These are phyloP conservation scores for Regulus satrapa DNA, from an alignment of 2,113 vertebrate species.

Conservation along the genomic window DNA sequence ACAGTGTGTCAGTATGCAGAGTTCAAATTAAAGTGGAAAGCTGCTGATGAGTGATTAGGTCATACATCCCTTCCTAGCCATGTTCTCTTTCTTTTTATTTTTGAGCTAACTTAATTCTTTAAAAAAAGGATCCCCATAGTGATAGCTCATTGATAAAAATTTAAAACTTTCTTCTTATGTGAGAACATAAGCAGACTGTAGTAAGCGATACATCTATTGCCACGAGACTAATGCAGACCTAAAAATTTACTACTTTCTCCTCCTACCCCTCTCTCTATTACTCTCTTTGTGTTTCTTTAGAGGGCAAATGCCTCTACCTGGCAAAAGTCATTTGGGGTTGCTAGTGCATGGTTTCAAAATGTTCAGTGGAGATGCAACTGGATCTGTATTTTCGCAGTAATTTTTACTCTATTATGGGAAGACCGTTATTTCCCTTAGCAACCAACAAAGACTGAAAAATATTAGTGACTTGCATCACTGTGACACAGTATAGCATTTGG, in stretches of 20 bases:
- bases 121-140: slow-evolving; percentile 62
- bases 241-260: slow-evolving; percentile 50
- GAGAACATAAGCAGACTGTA: slow-evolving; percentile 45
- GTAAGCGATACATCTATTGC: slow-evolving; percentile 63
- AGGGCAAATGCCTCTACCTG: slow-evolving; percentile 73
- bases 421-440: slow-evolving; percentile 73
- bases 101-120: slow-evolving; percentile 49
- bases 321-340: slow-evolving; percentile 74
- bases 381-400: slow-evolving; percentile 71
- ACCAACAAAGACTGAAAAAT: slow-evolving; percentile 74
- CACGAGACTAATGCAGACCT: slow-evolving; percentile 63
- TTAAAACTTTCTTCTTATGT: slow-evolving; percentile 29
- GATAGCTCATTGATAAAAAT: slow-evolving; percentile 61
- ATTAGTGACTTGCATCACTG: slow-evolving; percentile 73
- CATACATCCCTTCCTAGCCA: slow-evolving; percentile 59
- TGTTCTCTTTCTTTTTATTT: slow-evolving; percentile 27
- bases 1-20: slow-evolving; percentile 52
- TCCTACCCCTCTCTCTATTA: slow-evolving; percentile 56
- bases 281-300: slow-evolving; percentile 49
- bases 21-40: slow-evolving; percentile 64
- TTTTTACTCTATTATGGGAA: slow-evolving; percentile 71
- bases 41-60: slow-evolving; percentile 58
- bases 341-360: slow-evolving; percentile 77
- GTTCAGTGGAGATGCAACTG: slow-evolving; percentile 68
- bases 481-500: slow-evolving; percentile 74